A percentile compares a stretch with the other conserved stretches of the same genome.
Evolutionary conservation across 2,113 vertebrate species (phyloP).

Genomic region (Cariama cristata): DNA sequence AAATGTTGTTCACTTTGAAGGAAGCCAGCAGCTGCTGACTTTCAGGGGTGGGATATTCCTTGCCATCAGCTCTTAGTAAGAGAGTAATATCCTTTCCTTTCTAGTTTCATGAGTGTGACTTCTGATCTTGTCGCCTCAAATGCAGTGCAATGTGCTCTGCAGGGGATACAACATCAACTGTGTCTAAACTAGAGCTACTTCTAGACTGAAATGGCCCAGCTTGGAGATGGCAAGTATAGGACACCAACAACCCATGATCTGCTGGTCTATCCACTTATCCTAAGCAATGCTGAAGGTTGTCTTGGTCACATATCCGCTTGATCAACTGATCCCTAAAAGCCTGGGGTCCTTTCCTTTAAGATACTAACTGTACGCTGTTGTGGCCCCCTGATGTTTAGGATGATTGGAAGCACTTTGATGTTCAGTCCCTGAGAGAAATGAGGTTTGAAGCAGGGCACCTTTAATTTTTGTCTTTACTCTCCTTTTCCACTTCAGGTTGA

Average conservation of each 20-base stretch:
- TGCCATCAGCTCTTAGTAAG: neutral
- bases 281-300: neutral
- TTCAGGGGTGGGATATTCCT: neutral
- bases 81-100: neutral
- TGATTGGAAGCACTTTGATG: neutral
- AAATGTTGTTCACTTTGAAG: neutral
- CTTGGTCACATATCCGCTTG: neutral
- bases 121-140: neutral
- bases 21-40: neutral
- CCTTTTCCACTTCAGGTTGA: neutral
- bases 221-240: neutral
- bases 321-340: neutral
- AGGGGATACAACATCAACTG: neutral
- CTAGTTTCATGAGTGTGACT: neutral
- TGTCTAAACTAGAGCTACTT: neutral
- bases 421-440: neutral
- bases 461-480: neutral
- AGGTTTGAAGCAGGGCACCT: neutral
- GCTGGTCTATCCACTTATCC: neutral
- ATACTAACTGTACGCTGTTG: neutral
- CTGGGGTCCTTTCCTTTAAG: neutral
- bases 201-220: neutral
- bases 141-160: neutral
- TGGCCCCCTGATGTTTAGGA: neutral
- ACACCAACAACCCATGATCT: neutral